phyloP scores from a whole-genome alignment of 2,113 vertebrate species.

The Siniperca knerii region DNA sequence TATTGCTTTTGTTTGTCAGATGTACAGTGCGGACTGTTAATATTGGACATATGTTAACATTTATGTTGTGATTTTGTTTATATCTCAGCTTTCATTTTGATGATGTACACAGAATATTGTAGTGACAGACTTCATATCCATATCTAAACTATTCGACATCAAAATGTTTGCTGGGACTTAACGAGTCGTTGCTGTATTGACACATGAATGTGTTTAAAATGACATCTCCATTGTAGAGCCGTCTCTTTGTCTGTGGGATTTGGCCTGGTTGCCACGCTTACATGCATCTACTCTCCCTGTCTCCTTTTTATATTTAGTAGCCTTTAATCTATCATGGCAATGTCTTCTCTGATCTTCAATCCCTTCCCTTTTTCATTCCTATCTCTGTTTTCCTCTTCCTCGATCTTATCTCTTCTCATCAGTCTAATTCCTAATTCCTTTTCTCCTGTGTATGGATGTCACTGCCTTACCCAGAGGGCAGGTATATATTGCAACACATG shows the following conservation, averaged over 20 bases:
- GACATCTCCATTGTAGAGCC: not conserved
- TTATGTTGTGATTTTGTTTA: not conserved
- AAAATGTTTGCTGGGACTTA: not conserved
- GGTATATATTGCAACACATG: constrained; percentile 46
- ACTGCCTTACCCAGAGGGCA: constrained; percentile 46
- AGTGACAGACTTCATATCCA: not conserved
- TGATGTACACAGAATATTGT: not conserved
- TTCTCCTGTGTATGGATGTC: constrained; percentile 32
- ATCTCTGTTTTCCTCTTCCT: constrained; percentile 17
- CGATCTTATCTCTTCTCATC: constrained; percentile 52
- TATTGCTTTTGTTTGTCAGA: not conserved
- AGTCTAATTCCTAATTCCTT: constrained; percentile 53
- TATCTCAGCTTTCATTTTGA: not conserved
- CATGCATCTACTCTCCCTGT: not conserved
- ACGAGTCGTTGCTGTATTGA: not conserved
- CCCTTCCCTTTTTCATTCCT: not conserved
- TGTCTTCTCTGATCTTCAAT: constrained; percentile 22
- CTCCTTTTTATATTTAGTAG: constrained; percentile 7
- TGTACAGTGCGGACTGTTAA: not conserved
- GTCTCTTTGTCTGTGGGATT: not conserved
- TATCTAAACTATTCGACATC: not conserved
- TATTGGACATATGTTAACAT: not conserved
- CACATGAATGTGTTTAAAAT: not conserved
- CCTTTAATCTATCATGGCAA: constrained; percentile 22
- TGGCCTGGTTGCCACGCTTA: not conserved